Evolutionary conservation across 2,797 vertebrate genomes (phyloP), one percentile per base, ranked within the genome.

Genomic region (Parotocinclus haroldoi): DNA sequence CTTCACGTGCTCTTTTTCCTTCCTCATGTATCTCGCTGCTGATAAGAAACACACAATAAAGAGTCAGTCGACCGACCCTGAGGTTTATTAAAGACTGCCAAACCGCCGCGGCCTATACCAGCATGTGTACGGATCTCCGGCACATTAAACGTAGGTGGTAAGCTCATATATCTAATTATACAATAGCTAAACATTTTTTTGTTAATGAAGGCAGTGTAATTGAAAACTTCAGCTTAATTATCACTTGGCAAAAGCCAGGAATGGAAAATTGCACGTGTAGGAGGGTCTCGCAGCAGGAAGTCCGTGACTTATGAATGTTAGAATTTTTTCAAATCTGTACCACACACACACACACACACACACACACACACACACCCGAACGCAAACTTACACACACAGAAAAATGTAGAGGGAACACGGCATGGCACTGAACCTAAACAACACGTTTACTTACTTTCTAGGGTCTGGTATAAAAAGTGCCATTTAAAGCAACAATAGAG

Each of bases 101-200:
- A 86, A 81, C 81, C 80, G 45, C 84, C 18, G 10, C 1, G 48
- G 38, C 46, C 45, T 82, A 74, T 84, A 84, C 63, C 79, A 84
- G 81, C 82, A 82, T 81, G 83, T 82, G 82, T 77, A 78, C 66
- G 78, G 81, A 71, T 3, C 71, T 70, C 78, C 79, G 80, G 80
- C 76, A 84, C 82, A 88, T 86, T 87, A 88, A 91, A 88, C 86
- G 85, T 87, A 87, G 89, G 87, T 86, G 86, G 86, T 87, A 88
- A 90, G 84, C 84, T 90, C 84, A 88, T 89, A 87, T 88, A 89
- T 89, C 86, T 90, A 91, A 91, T 90, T 90, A 89, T 90, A 88
- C 87, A 89, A 90, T 88, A 88, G 85, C 82, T 83, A 84, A 89
- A 89, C 83, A 87, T 87, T 89, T 90, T 74, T 89, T 88, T 87